Percentiles rank a stretch among this genome's conserved stretches.
These are phyloP conservation scores for Polypterus senegalus DNA, from an alignment of 2,113 vertebrate genomes.

Conservation along the genomic window DNA sequence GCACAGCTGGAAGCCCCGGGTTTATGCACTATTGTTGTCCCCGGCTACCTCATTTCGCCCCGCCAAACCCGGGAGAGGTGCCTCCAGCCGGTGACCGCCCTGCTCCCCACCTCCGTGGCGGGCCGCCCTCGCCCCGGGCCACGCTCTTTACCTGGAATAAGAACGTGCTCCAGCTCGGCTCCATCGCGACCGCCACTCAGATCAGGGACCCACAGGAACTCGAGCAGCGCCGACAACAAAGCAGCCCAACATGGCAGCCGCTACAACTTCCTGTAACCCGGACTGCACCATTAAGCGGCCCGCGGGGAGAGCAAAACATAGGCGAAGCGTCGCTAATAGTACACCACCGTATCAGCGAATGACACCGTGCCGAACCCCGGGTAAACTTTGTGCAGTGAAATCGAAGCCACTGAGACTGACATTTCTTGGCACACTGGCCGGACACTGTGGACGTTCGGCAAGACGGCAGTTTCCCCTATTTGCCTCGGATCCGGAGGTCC, in stretches of 20 bases:
- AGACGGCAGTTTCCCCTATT: too few relatives aligned
- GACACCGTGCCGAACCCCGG: too few relatives aligned
- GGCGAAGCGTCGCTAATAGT: neutral
- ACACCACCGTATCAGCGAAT: too few relatives aligned
- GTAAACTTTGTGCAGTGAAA: too few relatives aligned
- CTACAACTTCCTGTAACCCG: conserved; percentile 70
- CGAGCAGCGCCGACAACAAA: conserved; percentile 72
- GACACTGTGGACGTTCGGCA: too few relatives aligned
- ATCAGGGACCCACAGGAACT: conserved; percentile 52
- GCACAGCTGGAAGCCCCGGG: conserved; percentile 62
- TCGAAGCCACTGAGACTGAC: too few relatives aligned
- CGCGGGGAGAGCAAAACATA: conserved; percentile 18
- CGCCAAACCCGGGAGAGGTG: too few relatives aligned
- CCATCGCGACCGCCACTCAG: conserved; percentile 55
- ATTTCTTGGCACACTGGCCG: too few relatives aligned
- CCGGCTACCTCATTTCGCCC: conserved; percentile 23
- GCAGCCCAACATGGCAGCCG: conserved; percentile 70
- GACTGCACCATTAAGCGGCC: conserved; percentile 44
- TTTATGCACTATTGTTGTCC: conserved; percentile 51
- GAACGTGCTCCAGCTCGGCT: conserved; percentile 77
- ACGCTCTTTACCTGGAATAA: conserved; percentile 64
- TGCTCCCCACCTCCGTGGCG: neutral
- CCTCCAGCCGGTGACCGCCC: too few relatives aligned
- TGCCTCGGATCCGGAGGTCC: too few relatives aligned
- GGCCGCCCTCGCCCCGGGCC: neutral